Base-by-base conservation (phyloP, 2,113 vertebrate genomes). In the Marmota monax region DNA sequence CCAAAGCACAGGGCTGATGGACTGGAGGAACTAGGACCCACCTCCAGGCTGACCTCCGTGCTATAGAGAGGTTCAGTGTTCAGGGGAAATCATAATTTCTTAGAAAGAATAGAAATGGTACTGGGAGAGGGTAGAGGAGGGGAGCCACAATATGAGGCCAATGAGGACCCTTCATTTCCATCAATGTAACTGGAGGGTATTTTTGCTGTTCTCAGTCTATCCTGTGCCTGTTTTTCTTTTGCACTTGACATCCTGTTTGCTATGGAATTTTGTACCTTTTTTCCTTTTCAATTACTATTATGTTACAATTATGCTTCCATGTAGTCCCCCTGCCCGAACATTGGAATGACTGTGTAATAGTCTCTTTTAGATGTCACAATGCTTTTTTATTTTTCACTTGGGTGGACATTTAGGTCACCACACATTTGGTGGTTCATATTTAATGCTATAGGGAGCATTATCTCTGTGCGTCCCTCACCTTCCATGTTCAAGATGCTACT, bases 331-430 rank as follows among this genome's bases (percentile, higher is more conserved):
- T 45, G 6, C 42, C 42, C 6, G 5, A 45, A 45, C 42, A 48
- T 48, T 48, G 48, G 48, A 48, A 48, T 48, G 48, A 48, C 48
- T 48, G 48, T 48, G 48, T 48, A 48, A 48, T 48, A 48, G 48
- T 48, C 48, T 48, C 48, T 48, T 48, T 48, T 48, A 67, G 23
- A 61, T 86, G 70, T 88, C 65, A 45, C 29, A 34, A 45, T 34
- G 82, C 77, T 20, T 34, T 70, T 69, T 67, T 85, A 63, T 4
- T 34, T 84, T 63, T 88, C 83, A 56, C 73, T 51, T 32, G 58
- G 67, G 80, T 76, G 84, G 72, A 94, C 45, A n/a, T 73, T 65
- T 48, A 74, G 61, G 88, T 39, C 17, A 0, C n/a, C 37, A 91
- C n/a, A 91, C 92, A 7, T 73, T 48, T 12, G 42, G 63, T 5